Evolutionary conservation across 2,888 invertebrate genomes (phyloP), one percentile per base, ranked within the genome.

Genomic region (Harpalus rufipes): DNA sequence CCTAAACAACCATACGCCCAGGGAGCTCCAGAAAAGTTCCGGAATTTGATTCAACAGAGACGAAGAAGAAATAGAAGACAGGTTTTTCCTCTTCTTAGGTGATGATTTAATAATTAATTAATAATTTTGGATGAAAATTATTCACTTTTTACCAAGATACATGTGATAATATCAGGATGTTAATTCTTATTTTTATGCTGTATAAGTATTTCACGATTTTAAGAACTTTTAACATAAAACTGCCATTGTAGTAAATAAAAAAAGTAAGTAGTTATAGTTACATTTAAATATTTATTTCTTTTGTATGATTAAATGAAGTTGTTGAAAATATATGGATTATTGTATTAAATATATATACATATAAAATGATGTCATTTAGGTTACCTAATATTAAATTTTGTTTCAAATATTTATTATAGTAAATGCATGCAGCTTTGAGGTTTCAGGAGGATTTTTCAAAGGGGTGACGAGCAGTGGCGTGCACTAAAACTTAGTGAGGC

Each of bases 1-100:
- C 95, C 95, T 2, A 94, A 94, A 89, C 95, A 95, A 86, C 97
- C 97, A 1, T 97, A 95, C 91, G 96, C 97, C n/a, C 93, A 95
- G 89, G 97, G 97, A 7, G 95, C 95, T 88, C 96, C 96, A 12
- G 94, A 93, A 85, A 94, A 94, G 90, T 84, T 84, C 14, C n/a
- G 51, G 12, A 84, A 84, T 56, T 78, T 84, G 56, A 65, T 84
- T 56, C 76, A 63, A 65, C 76, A 61, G 10, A 84, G 21, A 51
- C 39, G 78, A 84, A 44, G 72, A 14, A 41, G 72, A 12, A 74
- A 41, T 44, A 74, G 8, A 44, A n/a, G 72, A 74, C 18, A 74
- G 10, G 14, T 74, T 41, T 41, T n/a, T 72, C 32, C n/a, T 74
- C n/a, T 25, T 12, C 16, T 61, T 61, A 16, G 4, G 7, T 61